Evolutionary conservation across 2,888 invertebrate genomes (phyloP).

Genomic region (Idaea aversata): DNA sequence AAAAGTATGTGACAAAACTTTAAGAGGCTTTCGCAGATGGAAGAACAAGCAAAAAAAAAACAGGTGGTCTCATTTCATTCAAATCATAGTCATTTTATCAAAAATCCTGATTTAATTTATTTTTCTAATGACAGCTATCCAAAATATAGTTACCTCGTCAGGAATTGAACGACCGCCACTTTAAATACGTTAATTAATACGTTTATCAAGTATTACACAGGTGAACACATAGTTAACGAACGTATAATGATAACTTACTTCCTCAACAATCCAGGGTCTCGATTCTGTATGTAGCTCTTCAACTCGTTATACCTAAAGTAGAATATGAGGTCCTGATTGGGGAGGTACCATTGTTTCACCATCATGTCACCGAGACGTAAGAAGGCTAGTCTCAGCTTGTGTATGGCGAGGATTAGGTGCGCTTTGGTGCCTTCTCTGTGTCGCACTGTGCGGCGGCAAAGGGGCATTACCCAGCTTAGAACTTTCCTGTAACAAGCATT

Average conservation of each 20-base stretch:
- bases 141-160: neutral
- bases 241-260: conserved; percentile 79
- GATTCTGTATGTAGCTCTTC: conserved; percentile 69
- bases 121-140: no score
- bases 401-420: conserved; percentile 70
- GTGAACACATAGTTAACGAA: no score
- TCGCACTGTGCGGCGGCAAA: conserved; percentile 81
- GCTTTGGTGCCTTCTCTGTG: conserved; percentile 85
- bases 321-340: conserved; percentile 83
- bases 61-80: no score
- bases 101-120: no score
- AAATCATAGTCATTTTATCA: no score
- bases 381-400: conserved; percentile 82
- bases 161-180: neutral
- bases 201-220: neutral
- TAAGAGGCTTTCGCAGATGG: no score
- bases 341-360: conserved; percentile 82
- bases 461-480: conserved; percentile 81
- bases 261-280: conserved; percentile 79
- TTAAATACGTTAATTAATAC: neutral
- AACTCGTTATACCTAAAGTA: conserved; percentile 85
- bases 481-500: conserved; percentile 62
- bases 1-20: no score
- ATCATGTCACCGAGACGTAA: conserved; percentile 79
- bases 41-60: no score